Evolutionary conservation across 2,888 invertebrate species (phyloP).

Genomic region (Phalera bucephala): DNA sequence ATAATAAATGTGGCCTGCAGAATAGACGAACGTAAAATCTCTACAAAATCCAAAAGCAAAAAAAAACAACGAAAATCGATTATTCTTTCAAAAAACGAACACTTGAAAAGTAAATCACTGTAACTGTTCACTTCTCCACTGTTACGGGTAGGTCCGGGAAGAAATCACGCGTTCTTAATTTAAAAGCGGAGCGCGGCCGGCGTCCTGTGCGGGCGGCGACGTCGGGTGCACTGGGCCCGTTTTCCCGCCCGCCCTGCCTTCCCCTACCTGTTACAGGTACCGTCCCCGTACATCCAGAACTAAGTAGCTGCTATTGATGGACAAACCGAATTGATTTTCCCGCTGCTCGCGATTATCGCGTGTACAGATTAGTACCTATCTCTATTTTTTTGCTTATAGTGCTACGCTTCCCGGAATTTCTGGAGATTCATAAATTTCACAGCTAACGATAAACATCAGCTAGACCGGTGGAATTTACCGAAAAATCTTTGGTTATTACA

Average conservation of each 20-base stretch:
- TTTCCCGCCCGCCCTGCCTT: conserved; percentile 53
- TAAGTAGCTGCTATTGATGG: conserved; percentile 78
- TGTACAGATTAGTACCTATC: conserved; percentile 9
- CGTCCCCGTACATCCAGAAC: conserved; percentile 57
- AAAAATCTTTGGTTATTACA: conserved; percentile 32
- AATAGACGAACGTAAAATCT: conserved; percentile 12
- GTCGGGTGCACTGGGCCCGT: conserved; percentile 64
- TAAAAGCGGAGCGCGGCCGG: conserved; percentile 40
- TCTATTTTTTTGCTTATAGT: conserved; percentile 27
- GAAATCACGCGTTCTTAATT: neutral
- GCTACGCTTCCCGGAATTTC: conserved; percentile 35
- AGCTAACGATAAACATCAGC: conserved; percentile 37
- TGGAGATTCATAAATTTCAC: conserved; percentile 40
- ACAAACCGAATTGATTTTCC: conserved; percentile 73
- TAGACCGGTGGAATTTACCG: conserved; percentile 30
- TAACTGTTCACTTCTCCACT: conserved; percentile 49
- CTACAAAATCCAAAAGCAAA: conserved; percentile 5
- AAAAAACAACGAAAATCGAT: conserved; percentile 13
- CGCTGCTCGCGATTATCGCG: conserved; percentile 36
- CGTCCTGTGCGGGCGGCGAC: conserved; percentile 55
- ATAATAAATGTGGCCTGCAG: conserved; percentile 11
- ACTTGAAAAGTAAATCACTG: conserved; percentile 24
- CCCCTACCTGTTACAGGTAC: conserved; percentile 77
- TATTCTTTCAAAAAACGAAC: conserved; percentile 37
- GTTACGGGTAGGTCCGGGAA: conserved; percentile 38